Percentiles rank a stretch among this genome's conserved stretches.
These are phyloP conservation scores for Proteles cristata DNA, from an alignment of 2,113 vertebrate species.

Conservation along the genomic window DNA sequence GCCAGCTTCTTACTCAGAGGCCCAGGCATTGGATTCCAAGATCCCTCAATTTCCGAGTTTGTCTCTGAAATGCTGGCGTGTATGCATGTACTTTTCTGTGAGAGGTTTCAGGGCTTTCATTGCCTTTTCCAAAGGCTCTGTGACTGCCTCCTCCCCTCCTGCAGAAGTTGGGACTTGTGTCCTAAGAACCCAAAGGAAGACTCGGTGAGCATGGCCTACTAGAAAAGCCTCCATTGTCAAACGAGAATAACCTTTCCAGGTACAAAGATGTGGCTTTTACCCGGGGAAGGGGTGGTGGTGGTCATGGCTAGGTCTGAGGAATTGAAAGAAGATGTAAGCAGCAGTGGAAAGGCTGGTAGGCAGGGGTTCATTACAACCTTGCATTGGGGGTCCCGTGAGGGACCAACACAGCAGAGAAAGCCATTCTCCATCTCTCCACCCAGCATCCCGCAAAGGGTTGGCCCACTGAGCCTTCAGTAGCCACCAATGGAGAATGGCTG, in stretches of 20 bases:
- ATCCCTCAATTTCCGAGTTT: background rate
- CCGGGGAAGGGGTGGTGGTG: no score
- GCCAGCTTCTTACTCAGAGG: background rate
- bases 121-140: background rate
- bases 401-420: background rate
- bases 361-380: background rate
- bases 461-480: background rate
- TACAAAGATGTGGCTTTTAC: background rate
- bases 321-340: background rate
- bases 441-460: background rate
- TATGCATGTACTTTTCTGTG: background rate
- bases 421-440: background rate
- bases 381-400: background rate
- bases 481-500: background rate
- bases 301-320: background rate
- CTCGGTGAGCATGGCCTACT: background rate
- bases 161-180: background rate
- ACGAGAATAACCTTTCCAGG: background rate
- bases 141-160: rapidly evolving
- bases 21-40: background rate
- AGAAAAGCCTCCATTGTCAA: background rate
- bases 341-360: background rate
- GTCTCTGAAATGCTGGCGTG: background rate
- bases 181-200: background rate
- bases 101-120: background rate